A percentile compares a stretch with the other conserved stretches of the same genome.
phyloP scores from a whole-genome alignment of 92 coral and sea anemone species.

The Metridium senile region DNA sequence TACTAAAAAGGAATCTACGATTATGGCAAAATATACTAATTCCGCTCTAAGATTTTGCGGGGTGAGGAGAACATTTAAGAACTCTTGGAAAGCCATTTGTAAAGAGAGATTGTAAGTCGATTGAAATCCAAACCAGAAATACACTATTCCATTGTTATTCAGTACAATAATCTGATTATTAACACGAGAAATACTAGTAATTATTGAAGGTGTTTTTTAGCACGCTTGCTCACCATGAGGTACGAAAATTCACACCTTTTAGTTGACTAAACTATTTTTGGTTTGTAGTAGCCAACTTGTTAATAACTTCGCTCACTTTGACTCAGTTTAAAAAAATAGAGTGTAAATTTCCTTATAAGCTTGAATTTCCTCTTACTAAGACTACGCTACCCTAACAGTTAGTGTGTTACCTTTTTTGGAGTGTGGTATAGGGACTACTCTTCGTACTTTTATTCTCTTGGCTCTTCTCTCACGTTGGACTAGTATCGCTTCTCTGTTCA shows the following conservation, averaged over 20 bases:
- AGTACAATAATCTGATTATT: constrained; percentile 11
- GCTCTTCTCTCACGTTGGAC: constrained; percentile 35
- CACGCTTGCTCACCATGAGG: neutral
- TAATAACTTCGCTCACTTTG: neutral
- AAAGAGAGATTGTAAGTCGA: neutral
- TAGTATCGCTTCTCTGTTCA: constrained; percentile 28
- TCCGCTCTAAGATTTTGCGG: neutral
- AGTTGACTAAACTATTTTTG: neutral
- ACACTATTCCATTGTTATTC: constrained; percentile 8
- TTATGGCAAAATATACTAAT: neutral
- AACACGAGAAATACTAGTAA: constrained; percentile 12
- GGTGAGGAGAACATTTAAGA: neutral
- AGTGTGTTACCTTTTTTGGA: neutral
- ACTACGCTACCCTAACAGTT: no score
- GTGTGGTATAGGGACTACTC: neutral
- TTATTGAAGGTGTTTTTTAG: neutral
- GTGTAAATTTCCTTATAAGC: neutral
- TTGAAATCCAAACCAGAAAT: neutral
- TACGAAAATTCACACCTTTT: neutral
- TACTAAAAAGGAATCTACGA: no score
- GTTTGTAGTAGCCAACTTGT: no score
- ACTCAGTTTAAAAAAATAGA: neutral
- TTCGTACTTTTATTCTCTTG: constrained; percentile 13
- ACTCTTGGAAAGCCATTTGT: neutral
- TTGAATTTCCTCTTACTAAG: neutral